Conservation (phyloP, 1,140 invertebrate genomes). For the Drosophila pallidifrons region DNA sequence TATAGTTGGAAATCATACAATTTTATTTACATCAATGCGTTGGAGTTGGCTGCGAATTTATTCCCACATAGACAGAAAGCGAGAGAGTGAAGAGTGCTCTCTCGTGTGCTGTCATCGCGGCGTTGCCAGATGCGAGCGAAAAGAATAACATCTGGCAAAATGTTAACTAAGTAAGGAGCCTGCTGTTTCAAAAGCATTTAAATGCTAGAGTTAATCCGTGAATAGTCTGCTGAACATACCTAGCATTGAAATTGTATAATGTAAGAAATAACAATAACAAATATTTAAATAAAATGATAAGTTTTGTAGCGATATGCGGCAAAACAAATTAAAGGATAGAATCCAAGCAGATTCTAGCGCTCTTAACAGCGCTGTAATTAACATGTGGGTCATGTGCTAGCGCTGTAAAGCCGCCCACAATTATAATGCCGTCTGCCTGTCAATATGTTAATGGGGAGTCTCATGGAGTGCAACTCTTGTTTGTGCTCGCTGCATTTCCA, state of each 20-base stretch:
- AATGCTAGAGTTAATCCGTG: not conserved
- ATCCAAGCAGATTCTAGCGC: not conserved
- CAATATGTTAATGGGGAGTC: slow-evolving; percentile 34
- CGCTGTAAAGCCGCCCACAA: slow-evolving; percentile 34
- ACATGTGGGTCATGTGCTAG: slow-evolving; percentile 34
- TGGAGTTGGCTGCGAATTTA: not conserved
- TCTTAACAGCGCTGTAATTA: slow-evolving; percentile 21
- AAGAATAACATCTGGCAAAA: slow-evolving; percentile 35
- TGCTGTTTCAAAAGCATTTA: not conserved
- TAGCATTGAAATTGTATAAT: not conserved
- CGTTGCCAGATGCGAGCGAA: slow-evolving; percentile 37
- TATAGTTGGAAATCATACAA: slow-evolving; percentile 3
- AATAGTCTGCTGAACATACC: too few species aligned
- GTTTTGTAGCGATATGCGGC: not conserved
- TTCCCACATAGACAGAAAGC: not conserved
- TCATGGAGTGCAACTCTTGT: slow-evolving; percentile 32
- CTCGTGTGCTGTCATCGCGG: slow-evolving; percentile 16
- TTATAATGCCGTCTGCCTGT: slow-evolving; percentile 4
- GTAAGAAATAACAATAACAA: not conserved
- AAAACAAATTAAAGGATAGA: not conserved
- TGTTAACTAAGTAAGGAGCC: slow-evolving; percentile 25
- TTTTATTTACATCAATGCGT: slow-evolving; percentile 16
- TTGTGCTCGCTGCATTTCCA: slow-evolving; percentile 25
- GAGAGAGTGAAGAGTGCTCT: not conserved
- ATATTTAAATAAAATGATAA: not conserved